phyloP scores from a whole-genome alignment of 2,113 vertebrate species.

The Brachyistius frenatus region DNA sequence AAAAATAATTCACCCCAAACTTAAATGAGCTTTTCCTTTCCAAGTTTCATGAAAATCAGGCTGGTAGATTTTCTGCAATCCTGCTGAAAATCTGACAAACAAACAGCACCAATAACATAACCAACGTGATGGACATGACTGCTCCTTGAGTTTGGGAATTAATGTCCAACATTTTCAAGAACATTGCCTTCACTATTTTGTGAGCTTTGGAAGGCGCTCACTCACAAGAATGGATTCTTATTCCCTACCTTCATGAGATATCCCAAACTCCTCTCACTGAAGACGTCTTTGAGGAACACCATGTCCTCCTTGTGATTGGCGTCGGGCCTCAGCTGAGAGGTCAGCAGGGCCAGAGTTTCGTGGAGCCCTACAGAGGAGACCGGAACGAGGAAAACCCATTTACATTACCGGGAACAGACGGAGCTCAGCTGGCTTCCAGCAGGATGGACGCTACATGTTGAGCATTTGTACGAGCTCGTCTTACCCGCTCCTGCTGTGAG shows the following conservation, averaged over 20 bases:
- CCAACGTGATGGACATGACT: no score
- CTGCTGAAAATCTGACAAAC: no score
- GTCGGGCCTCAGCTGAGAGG: conserved; percentile 93
- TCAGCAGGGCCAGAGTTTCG: conserved; percentile 94
- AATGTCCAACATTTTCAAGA: no score
- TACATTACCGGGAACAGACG: conserved; percentile 46
- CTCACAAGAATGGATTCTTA: no score
- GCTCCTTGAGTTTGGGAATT: no score
- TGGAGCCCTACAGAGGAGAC: conserved; percentile 87
- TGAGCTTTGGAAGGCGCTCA: no score
- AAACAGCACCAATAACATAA: no score
- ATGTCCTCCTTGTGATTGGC: conserved; percentile 97
- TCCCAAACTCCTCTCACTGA: conserved; percentile 94
- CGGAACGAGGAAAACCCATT: neutral
- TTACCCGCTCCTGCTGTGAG: conserved; percentile 93
- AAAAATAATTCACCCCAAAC: no score
- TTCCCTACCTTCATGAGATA: conserved; percentile 93
- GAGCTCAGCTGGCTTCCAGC: conserved; percentile 2
- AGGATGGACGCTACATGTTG: conserved; percentile 8
- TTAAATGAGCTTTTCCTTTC: no score
- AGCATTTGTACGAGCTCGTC: conserved; percentile 23
- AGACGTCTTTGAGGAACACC: conserved; percentile 94
- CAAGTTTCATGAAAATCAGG: no score
- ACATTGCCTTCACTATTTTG: no score
- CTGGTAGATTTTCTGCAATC: no score